These are phyloP conservation scores for Melieria omissa DNA, from an alignment of 2,888 invertebrate species.

Conservation along the genomic window DNA sequence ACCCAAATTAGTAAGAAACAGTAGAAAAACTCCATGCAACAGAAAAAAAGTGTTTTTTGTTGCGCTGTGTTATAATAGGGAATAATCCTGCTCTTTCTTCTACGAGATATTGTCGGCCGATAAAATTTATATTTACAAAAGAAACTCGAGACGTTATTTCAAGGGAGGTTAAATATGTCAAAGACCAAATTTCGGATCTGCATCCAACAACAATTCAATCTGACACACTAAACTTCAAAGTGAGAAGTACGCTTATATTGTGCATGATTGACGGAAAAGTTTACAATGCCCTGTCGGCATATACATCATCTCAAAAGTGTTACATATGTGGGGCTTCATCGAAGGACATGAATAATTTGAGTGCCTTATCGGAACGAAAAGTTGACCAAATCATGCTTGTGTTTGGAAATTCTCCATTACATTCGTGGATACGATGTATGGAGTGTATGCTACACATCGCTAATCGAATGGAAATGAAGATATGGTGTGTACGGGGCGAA, in stretches of 20 bases:
- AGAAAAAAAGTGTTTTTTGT: too few relatives aligned
- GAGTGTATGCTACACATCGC: too few relatives aligned
- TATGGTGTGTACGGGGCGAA: not conserved
- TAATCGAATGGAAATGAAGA: conserved; percentile 7
- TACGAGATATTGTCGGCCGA: conserved; percentile 8
- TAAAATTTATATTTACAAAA: conserved; percentile 7
- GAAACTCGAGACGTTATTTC: conserved; percentile 3
- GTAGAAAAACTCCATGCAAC: too few relatives aligned
- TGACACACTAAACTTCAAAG: conserved; percentile 18
- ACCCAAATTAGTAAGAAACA: too few relatives aligned
- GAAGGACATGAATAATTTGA: too few relatives aligned
- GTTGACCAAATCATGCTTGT: too few relatives aligned
- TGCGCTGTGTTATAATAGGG: not conserved
- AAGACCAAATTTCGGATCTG: conserved; percentile 21
- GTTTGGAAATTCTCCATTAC: too few relatives aligned
- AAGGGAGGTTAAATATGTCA: conserved; percentile 4
- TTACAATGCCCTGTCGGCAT: conserved; percentile 13
- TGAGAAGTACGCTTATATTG: conserved; percentile 15
- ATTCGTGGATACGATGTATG: too few relatives aligned
- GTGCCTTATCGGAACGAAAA: too few relatives aligned
- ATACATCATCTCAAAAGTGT: conserved; percentile 15
- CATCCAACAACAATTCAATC: conserved; percentile 17
- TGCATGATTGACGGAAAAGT: conserved; percentile 27
- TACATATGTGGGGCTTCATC: conserved; percentile 16
- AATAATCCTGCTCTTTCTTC: conserved; percentile 1